phyloP scores from a whole-genome alignment of 2,888 invertebrate genomes.

The Hanleya hanleyi region DNA sequence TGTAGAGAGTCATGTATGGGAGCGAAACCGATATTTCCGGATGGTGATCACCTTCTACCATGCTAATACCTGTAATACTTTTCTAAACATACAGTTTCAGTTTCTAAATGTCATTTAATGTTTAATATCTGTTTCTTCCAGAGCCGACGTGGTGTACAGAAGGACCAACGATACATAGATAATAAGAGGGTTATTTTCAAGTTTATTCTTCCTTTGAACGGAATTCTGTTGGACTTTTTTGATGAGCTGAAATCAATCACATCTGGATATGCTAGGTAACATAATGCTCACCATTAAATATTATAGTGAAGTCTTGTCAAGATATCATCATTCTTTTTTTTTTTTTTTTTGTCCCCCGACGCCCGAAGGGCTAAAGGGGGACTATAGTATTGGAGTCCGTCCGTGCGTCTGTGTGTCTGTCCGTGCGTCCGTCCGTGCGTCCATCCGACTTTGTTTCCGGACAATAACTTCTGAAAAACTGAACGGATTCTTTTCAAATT shows the following conservation, averaged over 20 bases:
- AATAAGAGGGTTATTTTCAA: conserved; percentile 86
- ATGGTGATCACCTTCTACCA: no score
- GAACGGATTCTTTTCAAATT: no score
- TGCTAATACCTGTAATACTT: no score
- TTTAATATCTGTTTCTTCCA: conserved; percentile 22
- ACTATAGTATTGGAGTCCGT: not conserved
- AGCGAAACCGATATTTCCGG: no score
- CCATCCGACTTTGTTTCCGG: no score
- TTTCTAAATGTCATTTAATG: no score
- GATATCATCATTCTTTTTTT: not conserved
- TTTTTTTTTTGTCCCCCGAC: no score
- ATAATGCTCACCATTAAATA: conserved; percentile 68
- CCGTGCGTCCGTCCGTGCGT: not conserved
- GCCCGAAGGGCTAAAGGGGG: not conserved
- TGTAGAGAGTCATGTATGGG: no score
- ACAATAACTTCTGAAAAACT: no score
- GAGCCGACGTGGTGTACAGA: conserved; percentile 78
- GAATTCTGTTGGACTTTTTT: conserved; percentile 96
- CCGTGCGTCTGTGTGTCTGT: not conserved
- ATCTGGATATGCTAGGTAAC: conserved; percentile 92
- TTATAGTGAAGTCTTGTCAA: not conserved
- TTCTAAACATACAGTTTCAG: no score
- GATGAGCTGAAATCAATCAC: conserved; percentile 90
- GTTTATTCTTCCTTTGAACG: conserved; percentile 90
- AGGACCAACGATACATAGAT: conserved; percentile 85